A percentile compares a stretch with the other conserved stretches of the same genome.
Evolutionary conservation across 1,140 invertebrate genomes (phyloP).

Genomic region (Brachionus rubens): DNA sequence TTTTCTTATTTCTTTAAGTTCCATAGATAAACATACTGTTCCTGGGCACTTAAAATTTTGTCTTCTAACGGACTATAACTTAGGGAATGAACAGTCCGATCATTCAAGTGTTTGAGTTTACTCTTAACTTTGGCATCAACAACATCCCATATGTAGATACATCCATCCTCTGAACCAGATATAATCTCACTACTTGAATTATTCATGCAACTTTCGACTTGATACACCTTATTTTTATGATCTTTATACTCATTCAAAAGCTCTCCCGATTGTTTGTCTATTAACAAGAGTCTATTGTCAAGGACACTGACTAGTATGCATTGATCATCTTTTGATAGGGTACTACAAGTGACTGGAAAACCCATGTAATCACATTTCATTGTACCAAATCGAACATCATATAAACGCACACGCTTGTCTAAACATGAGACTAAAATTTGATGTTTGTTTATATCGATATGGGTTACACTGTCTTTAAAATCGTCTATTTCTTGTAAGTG

Average conservation of each 20-base stretch:
- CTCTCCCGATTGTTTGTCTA: conserved; percentile 84
- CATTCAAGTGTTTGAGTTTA: background rate
- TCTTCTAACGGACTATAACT: conserved; percentile 29
- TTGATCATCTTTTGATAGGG: conserved; percentile 66
- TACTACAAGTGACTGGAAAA: conserved; percentile 58
- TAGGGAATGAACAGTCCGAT: conserved; percentile 15
- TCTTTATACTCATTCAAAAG: conserved; percentile 75
- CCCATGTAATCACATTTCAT: conserved; percentile 80
- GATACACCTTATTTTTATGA: conserved; percentile 73
- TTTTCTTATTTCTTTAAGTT: background rate
- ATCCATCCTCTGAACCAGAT: conserved; percentile 80
- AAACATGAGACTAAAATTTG: conserved; percentile 85
- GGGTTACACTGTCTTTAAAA: conserved; percentile 86
- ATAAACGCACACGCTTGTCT: conserved; percentile 80
- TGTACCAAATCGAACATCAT: conserved; percentile 82
- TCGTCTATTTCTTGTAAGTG: conserved; percentile 76
- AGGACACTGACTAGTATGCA: conserved; percentile 79
- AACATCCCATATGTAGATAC: conserved; percentile 82
- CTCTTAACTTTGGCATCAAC: conserved; percentile 62
- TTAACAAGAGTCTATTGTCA: conserved; percentile 74
- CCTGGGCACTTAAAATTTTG: conserved; percentile 40
- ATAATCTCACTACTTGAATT: conserved; percentile 76
- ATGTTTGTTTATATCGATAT: conserved; percentile 76
- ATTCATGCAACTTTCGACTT: conserved; percentile 79
- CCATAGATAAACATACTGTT: conserved; percentile 42